Evolutionary conservation across 2,888 invertebrate species (phyloP).

Genomic region (Drosophila fulvimacula): DNA sequence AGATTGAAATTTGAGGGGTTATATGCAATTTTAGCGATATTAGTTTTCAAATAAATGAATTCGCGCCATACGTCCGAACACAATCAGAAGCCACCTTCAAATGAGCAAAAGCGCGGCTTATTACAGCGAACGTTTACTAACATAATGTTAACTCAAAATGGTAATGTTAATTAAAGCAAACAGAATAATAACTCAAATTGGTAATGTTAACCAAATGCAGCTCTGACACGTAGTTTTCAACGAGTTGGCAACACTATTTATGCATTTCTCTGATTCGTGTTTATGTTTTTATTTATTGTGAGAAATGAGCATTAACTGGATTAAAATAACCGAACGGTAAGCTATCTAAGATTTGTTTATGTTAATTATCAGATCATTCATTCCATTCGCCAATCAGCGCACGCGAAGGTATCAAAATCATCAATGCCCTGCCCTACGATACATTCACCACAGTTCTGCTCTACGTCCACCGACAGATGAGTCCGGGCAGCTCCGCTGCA

Average conservation of each 20-base stretch:
- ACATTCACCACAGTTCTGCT: conserved; percentile 83
- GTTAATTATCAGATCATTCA: background rate
- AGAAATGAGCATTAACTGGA: conserved; percentile 66
- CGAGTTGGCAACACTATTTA: conserved; percentile 17
- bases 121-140: background rate
- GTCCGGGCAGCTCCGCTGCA: conserved; percentile 46
- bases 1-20: background rate
- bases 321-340: conserved; percentile 65
- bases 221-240: too few relatives aligned
- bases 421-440: conserved; percentile 83
- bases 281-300: conserved; percentile 11
- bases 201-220: background rate
- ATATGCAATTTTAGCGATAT: background rate
- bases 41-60: background rate
- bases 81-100: background rate
- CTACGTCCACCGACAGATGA: conserved; percentile 84
- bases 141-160: conserved; percentile 6
- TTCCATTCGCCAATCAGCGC: conserved; percentile 69
- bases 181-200: conserved; percentile 5
- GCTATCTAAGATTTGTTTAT: background rate
- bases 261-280: conserved; percentile 5
- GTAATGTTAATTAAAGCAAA: background rate
- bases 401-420: conserved; percentile 84
- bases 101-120: background rate
- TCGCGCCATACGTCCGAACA: background rate